Evolutionary conservation across 2,113 vertebrate species (phyloP).

Genomic region (Melospiza melodia): DNA sequence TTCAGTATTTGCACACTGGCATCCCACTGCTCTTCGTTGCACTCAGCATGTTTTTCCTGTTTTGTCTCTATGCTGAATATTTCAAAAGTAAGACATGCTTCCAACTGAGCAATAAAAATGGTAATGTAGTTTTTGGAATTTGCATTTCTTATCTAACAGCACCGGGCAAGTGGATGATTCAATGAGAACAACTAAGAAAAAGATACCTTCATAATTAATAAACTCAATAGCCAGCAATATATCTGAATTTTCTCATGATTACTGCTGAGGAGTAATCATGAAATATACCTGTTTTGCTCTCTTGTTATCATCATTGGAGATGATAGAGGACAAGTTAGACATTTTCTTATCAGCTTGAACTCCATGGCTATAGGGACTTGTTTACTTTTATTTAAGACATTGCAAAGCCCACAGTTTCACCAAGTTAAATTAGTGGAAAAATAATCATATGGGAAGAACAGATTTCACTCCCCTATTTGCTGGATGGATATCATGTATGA

Average conservation of each 20-base stretch:
- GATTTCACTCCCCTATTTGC: not conserved
- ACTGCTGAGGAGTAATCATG: not conserved
- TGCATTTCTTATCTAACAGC: not conserved
- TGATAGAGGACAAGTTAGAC: not conserved
- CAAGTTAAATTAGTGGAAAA: not conserved
- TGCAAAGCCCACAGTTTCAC: not conserved
- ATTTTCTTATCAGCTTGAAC: not conserved
- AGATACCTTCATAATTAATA: not conserved
- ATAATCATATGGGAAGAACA: not conserved
- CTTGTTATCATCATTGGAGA: not conserved
- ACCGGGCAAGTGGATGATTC: not conserved
- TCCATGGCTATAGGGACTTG: not conserved
- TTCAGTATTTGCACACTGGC: not conserved
- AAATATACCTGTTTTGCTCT: not conserved
- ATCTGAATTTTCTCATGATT: not conserved
- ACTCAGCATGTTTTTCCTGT: conserved; percentile 12
- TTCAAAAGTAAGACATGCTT: not conserved
- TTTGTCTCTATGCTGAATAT: not conserved
- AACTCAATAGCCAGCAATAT: not conserved
- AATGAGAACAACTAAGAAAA: conserved; percentile 24
- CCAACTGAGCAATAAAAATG: not conserved
- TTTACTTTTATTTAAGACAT: not conserved
- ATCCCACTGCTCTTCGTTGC: conserved; percentile 4
- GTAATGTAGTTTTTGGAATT: conserved; percentile 30
- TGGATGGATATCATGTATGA: not conserved